A percentile compares a stretch with the other conserved stretches of the same genome.
Conservation (phyloP, 35 echinoderm and acorn worm species). For the Antedon bifida region DNA sequence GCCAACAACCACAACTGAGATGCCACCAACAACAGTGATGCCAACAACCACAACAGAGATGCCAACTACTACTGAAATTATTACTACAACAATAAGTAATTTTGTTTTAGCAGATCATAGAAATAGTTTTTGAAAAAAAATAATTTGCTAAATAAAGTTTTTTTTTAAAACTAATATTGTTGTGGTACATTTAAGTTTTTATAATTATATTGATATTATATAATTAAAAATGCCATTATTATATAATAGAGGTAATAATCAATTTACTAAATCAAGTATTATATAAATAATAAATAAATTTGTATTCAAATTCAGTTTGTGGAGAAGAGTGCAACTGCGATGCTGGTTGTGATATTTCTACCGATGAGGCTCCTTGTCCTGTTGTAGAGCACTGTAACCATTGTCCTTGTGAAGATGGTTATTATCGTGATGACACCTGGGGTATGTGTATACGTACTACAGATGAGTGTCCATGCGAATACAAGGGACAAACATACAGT, state of each 20-base stretch:
- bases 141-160: too few species aligned
- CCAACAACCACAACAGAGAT: slow-evolving; percentile 8
- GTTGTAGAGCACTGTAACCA: not conserved
- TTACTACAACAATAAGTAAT: too few species aligned
- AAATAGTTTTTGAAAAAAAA: too few species aligned
- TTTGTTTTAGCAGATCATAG: too few species aligned
- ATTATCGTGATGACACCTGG: not conserved
- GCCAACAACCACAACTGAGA: not conserved
- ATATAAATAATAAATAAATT: too few species aligned
- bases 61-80: not conserved
- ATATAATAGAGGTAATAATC: too few species aligned
- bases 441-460: not conserved
- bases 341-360: not conserved
- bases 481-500: not conserved
- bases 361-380: not conserved
- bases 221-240: too few species aligned
- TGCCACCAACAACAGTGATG: not conserved
- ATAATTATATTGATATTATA: too few species aligned
- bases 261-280: too few species aligned
- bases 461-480: not conserved
- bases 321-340: not conserved
- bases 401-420: not conserved
- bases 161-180: too few species aligned
- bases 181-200: too few species aligned
- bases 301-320: not conserved